A percentile compares a stretch with the other conserved stretches of the same genome.
Conservation (phyloP, 2,888 invertebrate species). For the Philereme transversata region DNA sequence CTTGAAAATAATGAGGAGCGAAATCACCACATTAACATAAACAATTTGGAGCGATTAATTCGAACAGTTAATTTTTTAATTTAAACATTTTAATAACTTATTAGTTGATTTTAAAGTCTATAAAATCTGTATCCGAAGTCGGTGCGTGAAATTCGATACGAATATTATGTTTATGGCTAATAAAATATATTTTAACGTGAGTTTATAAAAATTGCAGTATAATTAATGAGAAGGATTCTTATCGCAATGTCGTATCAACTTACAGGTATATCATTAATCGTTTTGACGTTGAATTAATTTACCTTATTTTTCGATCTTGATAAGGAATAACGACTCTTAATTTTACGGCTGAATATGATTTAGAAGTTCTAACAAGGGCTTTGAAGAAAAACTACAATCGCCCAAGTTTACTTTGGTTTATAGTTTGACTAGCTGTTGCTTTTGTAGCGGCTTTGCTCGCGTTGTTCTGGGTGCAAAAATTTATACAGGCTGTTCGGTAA, state of each 20-base stretch:
- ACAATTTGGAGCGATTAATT: too few species aligned
- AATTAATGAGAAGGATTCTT: conserved; percentile 34
- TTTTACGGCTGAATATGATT: conserved; percentile 34
- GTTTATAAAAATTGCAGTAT: conserved; percentile 33
- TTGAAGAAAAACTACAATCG: too few species aligned
- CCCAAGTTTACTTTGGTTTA: too few species aligned
- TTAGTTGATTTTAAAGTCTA: conserved; percentile 11
- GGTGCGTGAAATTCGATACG: conserved; percentile 18
- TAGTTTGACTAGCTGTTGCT: too few species aligned
- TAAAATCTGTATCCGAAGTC: conserved; percentile 26
- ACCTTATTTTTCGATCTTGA: conserved; percentile 36
- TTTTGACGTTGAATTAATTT: conserved; percentile 42
- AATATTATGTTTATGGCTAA: conserved; percentile 19
- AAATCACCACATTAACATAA: too few species aligned
- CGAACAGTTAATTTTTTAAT: too few species aligned
- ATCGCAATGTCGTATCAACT: conserved; percentile 37
- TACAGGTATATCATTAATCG: conserved; percentile 44
- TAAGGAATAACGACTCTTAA: conserved; percentile 30
- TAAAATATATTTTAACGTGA: conserved; percentile 21
- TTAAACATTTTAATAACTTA: conserved; percentile 1
- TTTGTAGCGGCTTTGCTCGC: too few species aligned
- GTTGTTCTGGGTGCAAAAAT: too few species aligned
- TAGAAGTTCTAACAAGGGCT: conserved; percentile 2
- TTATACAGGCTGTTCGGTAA: too few species aligned
- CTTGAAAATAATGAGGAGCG: too few species aligned